Percentiles rank a stretch among this genome's conserved stretches.
These are phyloP conservation scores for Lamprotornis superbus DNA, from an alignment of 2,113 vertebrate species.

Conservation along the genomic window DNA sequence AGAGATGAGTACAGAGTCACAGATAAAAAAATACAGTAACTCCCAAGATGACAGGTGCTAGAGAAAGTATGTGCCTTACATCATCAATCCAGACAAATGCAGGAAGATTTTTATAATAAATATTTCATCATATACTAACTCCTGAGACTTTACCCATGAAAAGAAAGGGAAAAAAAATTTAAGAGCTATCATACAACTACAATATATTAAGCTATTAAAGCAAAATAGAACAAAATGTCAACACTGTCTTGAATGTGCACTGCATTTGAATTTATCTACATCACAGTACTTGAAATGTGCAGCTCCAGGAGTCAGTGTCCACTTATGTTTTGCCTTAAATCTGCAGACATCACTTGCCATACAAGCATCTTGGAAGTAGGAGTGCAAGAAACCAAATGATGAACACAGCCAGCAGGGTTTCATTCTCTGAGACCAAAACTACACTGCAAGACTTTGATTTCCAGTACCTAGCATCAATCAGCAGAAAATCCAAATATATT, in stretches of 20 bases:
- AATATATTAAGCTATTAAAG: constrained; percentile 65
- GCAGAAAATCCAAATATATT: constrained; percentile 65
- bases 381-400: constrained; percentile 65
- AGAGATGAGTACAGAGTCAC: constrained; percentile 40
- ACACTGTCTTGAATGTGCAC: constrained; percentile 51
- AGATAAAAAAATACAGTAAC: constrained; percentile 58
- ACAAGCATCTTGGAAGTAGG: constrained; percentile 22
- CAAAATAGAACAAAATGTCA: constrained; percentile 54
- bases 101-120: constrained; percentile 64
- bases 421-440: constrained; percentile 14
- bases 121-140: constrained; percentile 67
- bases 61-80: constrained; percentile 55
- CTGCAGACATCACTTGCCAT: constrained; percentile 45
- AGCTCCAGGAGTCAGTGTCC: constrained; percentile 47
- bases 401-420: constrained; percentile 1
- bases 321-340: neutral
- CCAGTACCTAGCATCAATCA: constrained; percentile 26
- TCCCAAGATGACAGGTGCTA: constrained; percentile 48
- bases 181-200: constrained; percentile 53
- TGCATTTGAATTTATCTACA: constrained; percentile 66
- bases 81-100: constrained; percentile 54
- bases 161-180: constrained; percentile 37
- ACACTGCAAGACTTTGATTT: constrained; percentile 35
- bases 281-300: constrained; percentile 62
- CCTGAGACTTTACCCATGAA: constrained; percentile 64